Percentiles rank a stretch among this genome's conserved stretches.
phyloP scores from a whole-genome alignment of 2,888 invertebrate genomes.

The Apantesis nais region DNA sequence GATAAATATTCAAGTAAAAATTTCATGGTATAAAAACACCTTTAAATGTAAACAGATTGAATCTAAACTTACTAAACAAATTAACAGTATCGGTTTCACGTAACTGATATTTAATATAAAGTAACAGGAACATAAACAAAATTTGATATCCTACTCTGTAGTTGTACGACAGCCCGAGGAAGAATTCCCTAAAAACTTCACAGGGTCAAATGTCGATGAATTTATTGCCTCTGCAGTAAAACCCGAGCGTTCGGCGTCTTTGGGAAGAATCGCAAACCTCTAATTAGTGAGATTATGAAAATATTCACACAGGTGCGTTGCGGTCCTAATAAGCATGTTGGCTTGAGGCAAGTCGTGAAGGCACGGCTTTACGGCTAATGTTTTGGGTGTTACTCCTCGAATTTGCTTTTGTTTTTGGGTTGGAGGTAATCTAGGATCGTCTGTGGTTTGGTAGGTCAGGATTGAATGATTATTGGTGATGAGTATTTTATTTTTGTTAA shows the following conservation, averaged over 20 bases:
- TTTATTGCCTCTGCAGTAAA: slow-evolving; percentile 83
- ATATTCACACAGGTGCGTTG: slow-evolving; percentile 84
- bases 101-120: slow-evolving; percentile 51
- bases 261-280: slow-evolving; percentile 84
- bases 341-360: slow-evolving; percentile 82
- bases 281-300: slow-evolving; percentile 85
- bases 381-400: slow-evolving; percentile 80
- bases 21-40: slow-evolving; percentile 30
- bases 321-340: slow-evolving; percentile 82
- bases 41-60: slow-evolving; percentile 32
- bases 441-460: slow-evolving; percentile 42
- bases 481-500: slow-evolving; percentile 13
- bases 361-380: slow-evolving; percentile 63
- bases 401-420: slow-evolving; percentile 70
- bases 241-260: slow-evolving; percentile 79
- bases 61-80: slow-evolving; percentile 40
- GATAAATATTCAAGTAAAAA: neutral
- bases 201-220: slow-evolving; percentile 85
- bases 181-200: slow-evolving; percentile 77
- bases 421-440: slow-evolving; percentile 70
- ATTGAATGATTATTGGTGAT: slow-evolving; percentile 35
- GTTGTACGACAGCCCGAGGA: slow-evolving; percentile 73
- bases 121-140: slow-evolving; percentile 44
- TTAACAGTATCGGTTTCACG: slow-evolving; percentile 38
- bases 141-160: slow-evolving; percentile 63